A percentile compares a stretch with the other conserved stretches of the same genome.
These are phyloP conservation scores for Trissolcus japonicus DNA, from an alignment of 2,888 invertebrate genomes.

Conservation along the genomic window DNA sequence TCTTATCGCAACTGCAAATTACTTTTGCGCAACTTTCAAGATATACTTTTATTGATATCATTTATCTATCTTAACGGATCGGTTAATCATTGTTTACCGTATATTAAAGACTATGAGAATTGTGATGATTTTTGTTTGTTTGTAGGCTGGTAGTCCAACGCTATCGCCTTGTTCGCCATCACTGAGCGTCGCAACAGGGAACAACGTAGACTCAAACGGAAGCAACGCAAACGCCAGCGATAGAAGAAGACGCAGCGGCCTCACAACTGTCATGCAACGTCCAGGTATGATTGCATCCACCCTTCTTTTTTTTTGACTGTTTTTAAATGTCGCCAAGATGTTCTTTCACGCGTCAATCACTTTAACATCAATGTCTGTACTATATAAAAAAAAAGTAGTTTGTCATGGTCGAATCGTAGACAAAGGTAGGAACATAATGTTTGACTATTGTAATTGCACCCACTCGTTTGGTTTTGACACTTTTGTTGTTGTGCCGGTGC, in stretches of 20 bases:
- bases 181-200: conserved; percentile 66
- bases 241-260: conserved; percentile 87
- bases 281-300: conserved; percentile 81
- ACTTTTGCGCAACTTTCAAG: background rate
- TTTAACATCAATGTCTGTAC: conserved; percentile 50
- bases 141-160: conserved; percentile 75
- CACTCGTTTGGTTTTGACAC: conserved; percentile 36
- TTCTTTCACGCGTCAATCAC: conserved; percentile 29
- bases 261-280: conserved; percentile 90
- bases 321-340: conserved; percentile 26
- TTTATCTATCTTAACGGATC: too few relatives aligned
- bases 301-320: conserved; percentile 7
- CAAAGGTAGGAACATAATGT: conserved; percentile 14
- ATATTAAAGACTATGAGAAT: background rate
- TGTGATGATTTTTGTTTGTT: conserved; percentile 26
- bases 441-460: conserved; percentile 25
- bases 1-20: background rate
- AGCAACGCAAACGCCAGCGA: conserved; percentile 79
- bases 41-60: too few relatives aligned
- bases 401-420: conserved; percentile 25
- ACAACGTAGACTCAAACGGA: conserved; percentile 70
- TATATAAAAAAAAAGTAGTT: conserved; percentile 50
- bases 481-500: conserved; percentile 29
- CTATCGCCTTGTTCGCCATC: conserved; percentile 75
- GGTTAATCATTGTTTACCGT: too few relatives aligned